Evolutionary conservation across 2,797 vertebrate species (phyloP).

Genomic region (Lacerta bilineata): DNA sequence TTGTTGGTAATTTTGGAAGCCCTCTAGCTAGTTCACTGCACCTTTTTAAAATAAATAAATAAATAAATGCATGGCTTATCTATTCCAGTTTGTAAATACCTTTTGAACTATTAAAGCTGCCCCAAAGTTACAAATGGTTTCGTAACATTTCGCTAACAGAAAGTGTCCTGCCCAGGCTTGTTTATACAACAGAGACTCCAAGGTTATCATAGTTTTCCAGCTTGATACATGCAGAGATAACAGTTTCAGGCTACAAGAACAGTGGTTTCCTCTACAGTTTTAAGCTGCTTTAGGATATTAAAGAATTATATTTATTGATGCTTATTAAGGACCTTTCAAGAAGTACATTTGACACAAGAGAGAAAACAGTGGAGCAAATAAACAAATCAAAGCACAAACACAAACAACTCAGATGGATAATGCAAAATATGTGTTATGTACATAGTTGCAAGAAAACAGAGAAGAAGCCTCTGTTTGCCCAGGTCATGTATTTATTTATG

Average conservation of each 20-base stretch:
- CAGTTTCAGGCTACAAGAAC: not conserved
- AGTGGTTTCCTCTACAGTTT: not conserved
- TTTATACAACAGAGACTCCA: not conserved
- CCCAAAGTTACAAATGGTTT: not conserved
- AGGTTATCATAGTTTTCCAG: not conserved
- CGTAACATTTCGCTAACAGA: not conserved
- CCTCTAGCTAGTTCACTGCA: not conserved
- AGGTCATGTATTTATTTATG: not conserved
- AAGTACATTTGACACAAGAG: not conserved
- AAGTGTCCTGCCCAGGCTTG: not conserved
- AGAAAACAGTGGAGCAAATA: not conserved
- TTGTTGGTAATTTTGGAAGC: not conserved
- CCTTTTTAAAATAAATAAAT: not conserved
- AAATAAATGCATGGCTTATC: not conserved
- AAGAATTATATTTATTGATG: not conserved
- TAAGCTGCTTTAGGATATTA: not conserved
- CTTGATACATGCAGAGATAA: not conserved
- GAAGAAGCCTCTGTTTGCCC: not conserved
- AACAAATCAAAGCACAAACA: not conserved
- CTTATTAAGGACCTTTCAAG: not conserved
- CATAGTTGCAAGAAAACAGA: not conserved
- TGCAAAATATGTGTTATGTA: not conserved
- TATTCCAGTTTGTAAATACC: constrained; percentile 10
- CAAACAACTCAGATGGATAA: not conserved
- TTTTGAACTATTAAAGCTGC: not conserved